A percentile compares a stretch with the other conserved stretches of the same genome.
Conservation (phyloP, 1,140 invertebrate genomes). For the Drosophila melanogaster region Release_6_plus_ISO1_MT NT_033777.3:19142501-19143000, state of each 20-base stretch:
- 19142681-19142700: conserved; percentile 27
- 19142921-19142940: conserved; percentile 62
- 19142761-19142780: conserved; percentile 47
- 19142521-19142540: conserved; percentile 49
- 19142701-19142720: conserved; percentile 49
- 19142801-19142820: conserved; percentile 63
- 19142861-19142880: conserved; percentile 10
- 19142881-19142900: conserved; percentile 15
- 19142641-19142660: conserved; percentile 57
- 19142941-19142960: conserved; percentile 63
- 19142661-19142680: conserved; percentile 39
- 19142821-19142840: conserved; percentile 37
- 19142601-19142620: conserved; percentile 75
- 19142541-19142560: conserved; percentile 17
- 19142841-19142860: conserved; percentile 24
- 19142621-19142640: conserved; percentile 79
- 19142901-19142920: conserved; percentile 16
- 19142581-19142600: conserved; percentile 19
- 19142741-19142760: conserved; percentile 66
- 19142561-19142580: not conserved
- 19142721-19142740: conserved; percentile 46
- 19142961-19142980: conserved; percentile 66
- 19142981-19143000: conserved; percentile 62
- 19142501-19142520: conserved; percentile 33
- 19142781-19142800: conserved; percentile 44